Evolutionary conservation across 2,113 vertebrate species (phyloP).

Genomic region (Pimephales promelas): DNA sequence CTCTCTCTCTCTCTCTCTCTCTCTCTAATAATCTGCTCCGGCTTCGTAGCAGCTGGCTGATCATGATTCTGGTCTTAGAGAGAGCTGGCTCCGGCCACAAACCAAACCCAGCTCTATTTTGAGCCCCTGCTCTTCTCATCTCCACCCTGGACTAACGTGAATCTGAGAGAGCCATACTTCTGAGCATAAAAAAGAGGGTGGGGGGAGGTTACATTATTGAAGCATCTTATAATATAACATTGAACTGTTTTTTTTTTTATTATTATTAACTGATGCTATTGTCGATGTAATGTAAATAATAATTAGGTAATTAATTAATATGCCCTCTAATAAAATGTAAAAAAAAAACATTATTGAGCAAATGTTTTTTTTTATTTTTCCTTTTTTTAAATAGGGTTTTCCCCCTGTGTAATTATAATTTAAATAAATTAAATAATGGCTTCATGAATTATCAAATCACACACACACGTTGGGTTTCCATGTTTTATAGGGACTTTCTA

Average conservation of each 20-base stretch:
- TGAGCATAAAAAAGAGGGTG: not conserved
- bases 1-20: constrained; percentile 18
- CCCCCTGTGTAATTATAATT: too few relatives aligned
- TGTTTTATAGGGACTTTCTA: too few relatives aligned
- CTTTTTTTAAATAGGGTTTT: too few relatives aligned
- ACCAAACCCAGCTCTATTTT: constrained; percentile 70
- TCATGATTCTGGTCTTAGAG: constrained; percentile 80
- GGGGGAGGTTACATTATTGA: not conserved
- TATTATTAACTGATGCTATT: too few relatives aligned
- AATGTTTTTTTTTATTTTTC: too few relatives aligned
- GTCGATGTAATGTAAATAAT: too few relatives aligned
- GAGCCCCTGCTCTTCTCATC: constrained; percentile 66
- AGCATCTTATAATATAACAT: not conserved
- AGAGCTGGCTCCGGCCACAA: constrained; percentile 77
- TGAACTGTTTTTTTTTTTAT: too few relatives aligned
- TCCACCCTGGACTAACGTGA: constrained; percentile 66
- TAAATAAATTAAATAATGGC: too few relatives aligned
- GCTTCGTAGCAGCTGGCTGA: constrained; percentile 79
- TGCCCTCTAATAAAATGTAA: not conserved
- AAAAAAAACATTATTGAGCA: not conserved
- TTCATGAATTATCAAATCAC: too few relatives aligned
- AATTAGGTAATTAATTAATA: too few relatives aligned
- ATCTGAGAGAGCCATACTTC: constrained; percentile 58
- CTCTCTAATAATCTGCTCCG: constrained; percentile 77
- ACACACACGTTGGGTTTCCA: too few relatives aligned